Base-by-base conservation (phyloP, 2,888 invertebrate genomes). In the Sphaeridia pumilis region DNA sequence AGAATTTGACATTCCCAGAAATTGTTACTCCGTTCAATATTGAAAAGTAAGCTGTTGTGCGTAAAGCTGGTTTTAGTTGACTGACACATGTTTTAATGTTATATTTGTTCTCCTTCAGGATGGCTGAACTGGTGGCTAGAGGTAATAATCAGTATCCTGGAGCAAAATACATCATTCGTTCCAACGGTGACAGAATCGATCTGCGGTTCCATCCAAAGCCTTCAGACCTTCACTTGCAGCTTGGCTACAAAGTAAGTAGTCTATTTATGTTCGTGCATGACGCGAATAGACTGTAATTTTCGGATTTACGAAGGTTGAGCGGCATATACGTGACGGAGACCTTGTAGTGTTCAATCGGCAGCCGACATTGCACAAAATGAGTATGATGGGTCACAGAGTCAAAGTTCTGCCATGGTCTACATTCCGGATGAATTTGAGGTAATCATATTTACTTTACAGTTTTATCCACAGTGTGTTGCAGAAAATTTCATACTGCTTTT, bases 301-400 rank as follows among this genome's bases (percentile, higher is more conserved):
- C n/a, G n/a, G n/a, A n/a, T n/a, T n/a, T n/a, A n/a, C n/a, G n/a
- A n/a, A 73, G 69, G 94, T 98, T 1, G 98, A 99, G 70, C 75
- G 98, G 34, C 98, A 99, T 73, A 86, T 99, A 70, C 81, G 94
- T 58, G 97, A 98, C 71, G 95, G 94, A 56, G 98, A 99, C 74
- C 78, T 94, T 59, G 90, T 99, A 20, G 93, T 99, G 63, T 99
- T 99, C 79, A 99, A 99, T 75, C 86, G 99, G 61, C 98, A 99
- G 71, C 99, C 99, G 0, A 99, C 99, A 2, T 79, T 99, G 4
- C 99, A 99, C 75, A 99, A 99, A 74, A 99, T 99, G 98, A 90
- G 90, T 83, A 99, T 99, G 98, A 99, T 99, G 99, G 97, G 98
- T 58, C 98, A 99, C 75, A 81, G 89, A 67, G 90, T 90, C 0